Evolutionary conservation across 2,113 vertebrate species (phyloP).

Genomic region (Pungitius pungitius): DNA sequence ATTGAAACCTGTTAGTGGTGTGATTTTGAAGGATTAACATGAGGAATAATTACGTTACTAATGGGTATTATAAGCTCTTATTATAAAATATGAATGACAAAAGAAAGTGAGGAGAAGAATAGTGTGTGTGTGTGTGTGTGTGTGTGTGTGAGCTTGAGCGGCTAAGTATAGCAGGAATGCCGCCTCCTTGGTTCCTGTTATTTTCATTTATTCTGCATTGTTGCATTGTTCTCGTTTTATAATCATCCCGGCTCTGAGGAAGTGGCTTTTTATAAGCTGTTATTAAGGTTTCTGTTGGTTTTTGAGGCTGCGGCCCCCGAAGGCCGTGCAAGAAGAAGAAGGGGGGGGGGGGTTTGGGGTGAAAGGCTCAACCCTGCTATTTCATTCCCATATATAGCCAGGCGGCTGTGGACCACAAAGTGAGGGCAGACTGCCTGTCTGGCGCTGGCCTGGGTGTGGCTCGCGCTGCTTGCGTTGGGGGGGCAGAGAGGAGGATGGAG

Average conservation of each 20-base stretch:
- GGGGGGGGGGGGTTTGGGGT: slow-evolving; percentile 36
- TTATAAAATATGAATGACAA: slow-evolving; percentile 24
- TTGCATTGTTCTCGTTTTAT: slow-evolving; percentile 68
- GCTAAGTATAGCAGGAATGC: slow-evolving; percentile 34
- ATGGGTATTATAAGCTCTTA: slow-evolving; percentile 15
- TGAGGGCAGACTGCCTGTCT: slow-evolving; percentile 76
- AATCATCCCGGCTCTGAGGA: slow-evolving; percentile 64
- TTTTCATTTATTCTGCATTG: slow-evolving; percentile 48
- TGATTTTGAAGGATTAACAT: slow-evolving; percentile 22
- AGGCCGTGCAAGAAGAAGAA: slow-evolving; percentile 60
- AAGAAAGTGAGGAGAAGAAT: slow-evolving; percentile 2
- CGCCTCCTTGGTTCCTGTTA: slow-evolving; percentile 26
- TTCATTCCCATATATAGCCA: slow-evolving; percentile 83
- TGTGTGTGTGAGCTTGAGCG: neutral
- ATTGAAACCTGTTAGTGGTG: slow-evolving; percentile 25
- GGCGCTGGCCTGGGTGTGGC: slow-evolving; percentile 76
- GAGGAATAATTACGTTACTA: neutral
- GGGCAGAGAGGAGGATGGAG: slow-evolving; percentile 50
- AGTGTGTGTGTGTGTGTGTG: slow-evolving; percentile 22
- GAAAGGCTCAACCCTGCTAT: slow-evolving; percentile 71
- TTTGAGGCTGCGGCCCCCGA: slow-evolving; percentile 64
- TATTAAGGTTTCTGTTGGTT: slow-evolving; percentile 72
- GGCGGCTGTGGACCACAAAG: slow-evolving; percentile 71
- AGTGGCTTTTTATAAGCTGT: slow-evolving; percentile 75
- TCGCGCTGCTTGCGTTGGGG: slow-evolving; percentile 41